Evolutionary conservation across 2,113 vertebrate species (phyloP).

Genomic region (Prolemur simus): DNA sequence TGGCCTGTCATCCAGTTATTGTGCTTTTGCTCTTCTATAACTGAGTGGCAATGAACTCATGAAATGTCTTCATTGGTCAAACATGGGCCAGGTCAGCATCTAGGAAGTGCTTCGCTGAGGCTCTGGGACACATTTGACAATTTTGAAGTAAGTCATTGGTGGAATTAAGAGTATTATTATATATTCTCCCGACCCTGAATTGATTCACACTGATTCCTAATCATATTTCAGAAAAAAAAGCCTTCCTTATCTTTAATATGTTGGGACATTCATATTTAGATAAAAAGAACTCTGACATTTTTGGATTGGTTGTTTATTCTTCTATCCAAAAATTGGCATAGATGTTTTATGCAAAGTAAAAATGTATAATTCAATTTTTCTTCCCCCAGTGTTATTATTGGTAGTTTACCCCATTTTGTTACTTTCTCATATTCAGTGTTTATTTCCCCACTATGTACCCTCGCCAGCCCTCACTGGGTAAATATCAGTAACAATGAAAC

Average conservation of each 20-base stretch:
- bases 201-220: neutral
- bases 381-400: neutral
- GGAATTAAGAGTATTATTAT: neutral
- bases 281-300: neutral
- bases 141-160: neutral
- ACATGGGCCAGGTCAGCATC: neutral
- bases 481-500: neutral
- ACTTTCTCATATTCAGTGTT: neutral
- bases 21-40: neutral
- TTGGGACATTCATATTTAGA: neutral
- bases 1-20: neutral
- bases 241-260: neutral
- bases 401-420: neutral
- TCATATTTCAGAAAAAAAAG: neutral
- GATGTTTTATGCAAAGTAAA: neutral
- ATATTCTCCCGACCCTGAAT: neutral
- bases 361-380: neutral
- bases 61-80: neutral
- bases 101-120: fast-evolving
- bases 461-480: neutral
- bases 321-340: neutral
- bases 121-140: neutral
- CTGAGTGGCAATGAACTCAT: neutral
- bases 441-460: neutral
- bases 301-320: neutral